These are phyloP conservation scores for Aleiodes sp. DNA, from an alignment of 1,140 invertebrate species.

Conservation along the genomic window DNA sequence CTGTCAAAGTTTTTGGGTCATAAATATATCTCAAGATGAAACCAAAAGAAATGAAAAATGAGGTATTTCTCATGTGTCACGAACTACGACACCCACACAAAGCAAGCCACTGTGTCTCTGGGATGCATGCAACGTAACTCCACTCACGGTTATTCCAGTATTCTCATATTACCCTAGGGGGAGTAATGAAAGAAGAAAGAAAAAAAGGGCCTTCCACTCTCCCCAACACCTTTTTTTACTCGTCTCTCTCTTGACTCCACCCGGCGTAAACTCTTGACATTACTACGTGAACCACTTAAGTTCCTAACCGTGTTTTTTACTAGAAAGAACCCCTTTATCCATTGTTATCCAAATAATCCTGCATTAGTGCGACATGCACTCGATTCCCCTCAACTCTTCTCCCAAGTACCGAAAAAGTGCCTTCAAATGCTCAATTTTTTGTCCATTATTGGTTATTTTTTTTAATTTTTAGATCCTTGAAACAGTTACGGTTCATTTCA, in stretches of 20 bases:
- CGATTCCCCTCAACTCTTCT: not conserved
- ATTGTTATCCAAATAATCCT: constrained; percentile 10
- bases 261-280: constrained; percentile 13
- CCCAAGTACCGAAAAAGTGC: not conserved
- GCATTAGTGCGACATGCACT: constrained; percentile 15
- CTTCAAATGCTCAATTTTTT: not conserved
- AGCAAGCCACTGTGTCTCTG: constrained; percentile 9
- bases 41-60: not conserved
- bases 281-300: not conserved
- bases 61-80: not conserved
- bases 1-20: not conserved
- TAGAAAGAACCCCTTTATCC: not conserved
- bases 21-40: not conserved
- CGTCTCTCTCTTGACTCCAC: constrained; percentile 11
- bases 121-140: not conserved
- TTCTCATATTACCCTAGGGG: constrained; percentile 8
- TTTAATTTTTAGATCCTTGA: too few relatives aligned
- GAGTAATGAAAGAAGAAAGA: not conserved
- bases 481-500: too few relatives aligned
- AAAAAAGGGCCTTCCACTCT: constrained; percentile 5
- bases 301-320: not conserved
- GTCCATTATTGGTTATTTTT: too few relatives aligned
- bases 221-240: constrained; percentile 9
- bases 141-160: constrained; percentile 7
- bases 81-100: constrained; percentile 1